A percentile compares a stretch with the other conserved stretches of the same genome.
Conservation (phyloP, 2,797 vertebrate genomes). For the Notamacropus eugenii region DNA sequence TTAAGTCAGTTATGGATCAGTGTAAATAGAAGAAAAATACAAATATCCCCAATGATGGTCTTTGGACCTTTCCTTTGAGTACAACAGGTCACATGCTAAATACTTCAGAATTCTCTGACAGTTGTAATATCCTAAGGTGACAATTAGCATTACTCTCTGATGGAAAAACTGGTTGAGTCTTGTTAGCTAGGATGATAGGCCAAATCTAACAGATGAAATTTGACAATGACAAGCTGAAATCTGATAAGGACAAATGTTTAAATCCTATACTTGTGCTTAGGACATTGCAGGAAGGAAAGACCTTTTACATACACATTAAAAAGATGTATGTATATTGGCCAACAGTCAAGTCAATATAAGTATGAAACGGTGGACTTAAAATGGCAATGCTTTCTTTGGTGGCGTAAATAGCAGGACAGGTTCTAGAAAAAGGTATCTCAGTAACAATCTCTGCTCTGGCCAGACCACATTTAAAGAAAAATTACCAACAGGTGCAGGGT, state of each 20-base stretch:
- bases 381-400: neutral
- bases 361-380: neutral
- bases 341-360: neutral
- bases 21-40: neutral
- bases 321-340: neutral
- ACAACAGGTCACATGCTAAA: neutral
- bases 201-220: neutral
- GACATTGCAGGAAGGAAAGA: neutral
- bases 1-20: neutral
- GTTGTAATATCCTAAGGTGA: neutral
- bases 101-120: neutral
- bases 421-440: neutral
- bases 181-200: neutral
- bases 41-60: neutral
- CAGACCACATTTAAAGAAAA: neutral
- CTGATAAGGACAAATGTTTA: neutral
- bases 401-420: neutral
- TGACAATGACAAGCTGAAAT: neutral
- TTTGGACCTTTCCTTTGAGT: neutral
- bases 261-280: neutral
- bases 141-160: neutral
- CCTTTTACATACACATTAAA: neutral
- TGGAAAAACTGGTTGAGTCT: neutral
- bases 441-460: neutral
- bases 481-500: neutral